Percentiles rank a stretch among this genome's conserved stretches.
Conservation (phyloP, 2,888 invertebrate genomes). For the Parnassius apollo region DNA sequence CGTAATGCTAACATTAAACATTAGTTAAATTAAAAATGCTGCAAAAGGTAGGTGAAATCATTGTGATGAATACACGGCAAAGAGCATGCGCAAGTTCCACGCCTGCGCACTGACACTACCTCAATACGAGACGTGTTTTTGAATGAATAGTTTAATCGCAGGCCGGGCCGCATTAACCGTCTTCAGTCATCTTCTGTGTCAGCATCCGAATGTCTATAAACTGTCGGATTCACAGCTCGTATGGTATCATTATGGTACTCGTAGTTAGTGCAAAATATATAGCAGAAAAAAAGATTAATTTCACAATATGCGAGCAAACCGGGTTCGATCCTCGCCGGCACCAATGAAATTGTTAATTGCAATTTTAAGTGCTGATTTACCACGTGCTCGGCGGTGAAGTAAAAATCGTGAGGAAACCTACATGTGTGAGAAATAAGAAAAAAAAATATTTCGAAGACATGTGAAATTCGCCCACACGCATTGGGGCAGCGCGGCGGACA, state of each 20-base stretch:
- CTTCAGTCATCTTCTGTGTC: constrained; percentile 46
- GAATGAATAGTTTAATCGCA: constrained; percentile 71
- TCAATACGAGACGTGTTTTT: constrained; percentile 77
- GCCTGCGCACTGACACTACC: constrained; percentile 73
- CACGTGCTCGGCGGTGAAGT: too few relatives aligned
- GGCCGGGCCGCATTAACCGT: constrained; percentile 56
- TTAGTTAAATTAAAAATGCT: constrained; percentile 57
- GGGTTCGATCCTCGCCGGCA: too few relatives aligned
- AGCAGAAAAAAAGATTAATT: background rate
- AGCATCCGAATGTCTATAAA: constrained; percentile 10
- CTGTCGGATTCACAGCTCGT: constrained; percentile 13
- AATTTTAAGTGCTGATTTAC: too few relatives aligned
- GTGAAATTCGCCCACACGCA: too few relatives aligned
- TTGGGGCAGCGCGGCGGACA: too few relatives aligned
- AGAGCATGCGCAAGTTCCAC: constrained; percentile 62
- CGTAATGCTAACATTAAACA: background rate
- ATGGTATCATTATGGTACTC: constrained; percentile 12
- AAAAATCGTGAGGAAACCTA: too few relatives aligned
- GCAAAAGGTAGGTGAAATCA: constrained; percentile 70
- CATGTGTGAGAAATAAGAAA: too few relatives aligned
- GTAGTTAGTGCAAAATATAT: background rate
- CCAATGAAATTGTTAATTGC: too few relatives aligned
- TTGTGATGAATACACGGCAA: constrained; percentile 52
- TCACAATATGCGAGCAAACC: too few relatives aligned
- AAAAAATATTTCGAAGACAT: too few relatives aligned